A percentile compares a stretch with the other conserved stretches of the same genome.
Evolutionary conservation across 2,797 vertebrate genomes (phyloP).

Genomic region (Siniperca obscura): DNA sequence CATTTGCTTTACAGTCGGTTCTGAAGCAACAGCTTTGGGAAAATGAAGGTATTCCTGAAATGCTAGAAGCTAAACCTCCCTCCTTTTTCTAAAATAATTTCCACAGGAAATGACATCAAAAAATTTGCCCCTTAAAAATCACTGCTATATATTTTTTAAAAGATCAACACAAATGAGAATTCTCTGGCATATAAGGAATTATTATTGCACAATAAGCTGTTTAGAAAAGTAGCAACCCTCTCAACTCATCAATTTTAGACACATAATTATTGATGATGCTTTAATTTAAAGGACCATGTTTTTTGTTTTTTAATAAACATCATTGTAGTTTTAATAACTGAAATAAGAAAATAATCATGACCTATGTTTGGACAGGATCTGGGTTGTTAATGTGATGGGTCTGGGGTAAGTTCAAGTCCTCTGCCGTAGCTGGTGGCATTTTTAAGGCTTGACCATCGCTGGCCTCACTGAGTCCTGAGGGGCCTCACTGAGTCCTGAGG

Average conservation of each 20-base stretch:
- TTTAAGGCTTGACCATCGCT: slow-evolving; percentile 78
- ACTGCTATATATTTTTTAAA: slow-evolving; percentile 66
- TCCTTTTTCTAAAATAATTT: slow-evolving; percentile 85
- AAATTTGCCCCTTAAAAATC: slow-evolving; percentile 81
- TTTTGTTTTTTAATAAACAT: slow-evolving; percentile 47
- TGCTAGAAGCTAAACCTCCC: slow-evolving; percentile 63
- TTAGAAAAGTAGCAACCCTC: slow-evolving; percentile 72
- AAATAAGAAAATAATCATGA: slow-evolving; percentile 69
- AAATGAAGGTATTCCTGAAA: slow-evolving; percentile 73
- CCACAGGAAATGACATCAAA: slow-evolving; percentile 94
- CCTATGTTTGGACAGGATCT: slow-evolving; percentile 56
- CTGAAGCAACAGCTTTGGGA: slow-evolving; percentile 70
- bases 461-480: slow-evolving; percentile 77
- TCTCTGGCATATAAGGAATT: slow-evolving; percentile 79
- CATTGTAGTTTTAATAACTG: slow-evolving; percentile 55
- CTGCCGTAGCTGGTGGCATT: slow-evolving; percentile 42
- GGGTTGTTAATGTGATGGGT: slow-evolving; percentile 28
- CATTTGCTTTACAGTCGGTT: slow-evolving; percentile 67
- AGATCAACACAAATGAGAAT: slow-evolving; percentile 75
- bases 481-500: too few relatives aligned
- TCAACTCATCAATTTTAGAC: slow-evolving; percentile 63
- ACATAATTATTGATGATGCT: slow-evolving; percentile 62
- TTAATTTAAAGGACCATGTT: slow-evolving; percentile 61
- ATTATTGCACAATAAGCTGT: slow-evolving; percentile 89
- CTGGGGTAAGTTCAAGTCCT: slow-evolving; percentile 61